These are phyloP conservation scores for Hydra vulgaris DNA, from an alignment of 30 jellyfish, hydroid and myxozoan genomes.

Conservation along the genomic window DNA sequence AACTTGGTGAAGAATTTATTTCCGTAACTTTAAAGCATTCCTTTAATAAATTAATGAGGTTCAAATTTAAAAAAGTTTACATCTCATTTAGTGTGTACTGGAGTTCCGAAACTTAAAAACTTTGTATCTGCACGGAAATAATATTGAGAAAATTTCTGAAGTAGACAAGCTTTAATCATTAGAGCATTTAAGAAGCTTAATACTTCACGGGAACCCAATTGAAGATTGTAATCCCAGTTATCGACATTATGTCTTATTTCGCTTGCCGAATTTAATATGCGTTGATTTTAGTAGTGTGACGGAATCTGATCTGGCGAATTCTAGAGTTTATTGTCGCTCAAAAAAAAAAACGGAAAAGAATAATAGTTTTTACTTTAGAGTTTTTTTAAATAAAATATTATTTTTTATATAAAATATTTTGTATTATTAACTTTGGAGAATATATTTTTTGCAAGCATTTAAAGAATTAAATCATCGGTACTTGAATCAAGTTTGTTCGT, in stretches of 20 bases:
- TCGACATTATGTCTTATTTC: constrained; percentile 65
- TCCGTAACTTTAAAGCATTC: too few relatives aligned
- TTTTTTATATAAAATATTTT: too few relatives aligned
- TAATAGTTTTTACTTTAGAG: too few relatives aligned
- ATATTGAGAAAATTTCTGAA: constrained; percentile 56
- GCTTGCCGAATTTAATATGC: constrained; percentile 50
- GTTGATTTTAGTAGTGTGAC: constrained; percentile 92
- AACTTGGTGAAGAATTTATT: too few relatives aligned
- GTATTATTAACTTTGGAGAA: too few relatives aligned
- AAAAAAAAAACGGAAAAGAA: too few relatives aligned
- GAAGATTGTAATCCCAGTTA: constrained; percentile 60
- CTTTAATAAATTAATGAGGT: too few relatives aligned
- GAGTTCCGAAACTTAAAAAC: constrained; percentile 74
- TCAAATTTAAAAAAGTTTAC: too few relatives aligned
- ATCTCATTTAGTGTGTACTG: constrained; percentile 64
- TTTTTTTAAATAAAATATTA: too few relatives aligned
- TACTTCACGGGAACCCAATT: constrained; percentile 88
- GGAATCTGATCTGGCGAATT: constrained; percentile 79
- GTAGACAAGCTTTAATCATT: constrained; percentile 49
- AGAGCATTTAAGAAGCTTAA: constrained; percentile 33
- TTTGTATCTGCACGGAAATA: constrained; percentile 76
- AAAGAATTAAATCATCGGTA: background rate
- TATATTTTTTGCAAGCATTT: too few relatives aligned
- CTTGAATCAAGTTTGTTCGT: constrained; percentile 3
- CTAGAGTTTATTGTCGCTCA: too few relatives aligned